phyloP scores from a whole-genome alignment of 2,113 vertebrate species.

The Pachypanchax playfairii region DNA sequence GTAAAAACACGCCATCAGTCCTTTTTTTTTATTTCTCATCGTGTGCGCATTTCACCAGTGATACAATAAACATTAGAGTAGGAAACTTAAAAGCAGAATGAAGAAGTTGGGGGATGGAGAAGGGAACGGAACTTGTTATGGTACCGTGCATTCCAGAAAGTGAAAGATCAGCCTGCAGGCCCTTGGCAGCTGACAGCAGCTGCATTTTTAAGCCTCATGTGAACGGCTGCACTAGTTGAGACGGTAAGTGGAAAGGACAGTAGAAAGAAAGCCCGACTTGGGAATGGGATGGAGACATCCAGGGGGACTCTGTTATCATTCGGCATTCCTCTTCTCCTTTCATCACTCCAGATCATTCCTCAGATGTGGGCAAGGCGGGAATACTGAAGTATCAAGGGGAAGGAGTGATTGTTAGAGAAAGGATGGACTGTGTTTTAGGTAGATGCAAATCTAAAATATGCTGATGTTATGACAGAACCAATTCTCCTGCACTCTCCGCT shows the following conservation, averaged over 20 bases:
- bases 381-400: slow-evolving; percentile 29
- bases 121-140: slow-evolving; percentile 58
- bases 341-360: slow-evolving; percentile 61
- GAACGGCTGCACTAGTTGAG: slow-evolving; percentile 37
- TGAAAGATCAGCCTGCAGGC: slow-evolving; percentile 70
- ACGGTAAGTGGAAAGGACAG: slow-evolving; percentile 65
- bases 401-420: slow-evolving; percentile 15
- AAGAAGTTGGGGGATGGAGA: slow-evolving; percentile 24
- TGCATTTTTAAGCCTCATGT: slow-evolving; percentile 52
- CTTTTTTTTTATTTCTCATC: neutral
- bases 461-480: slow-evolving; percentile 33
- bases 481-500: slow-evolving; percentile 3
- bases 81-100: slow-evolving; percentile 25
- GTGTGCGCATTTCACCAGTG: slow-evolving; percentile 13
- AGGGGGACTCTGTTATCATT: slow-evolving; percentile 70
- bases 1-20: slow-evolving; percentile 11
- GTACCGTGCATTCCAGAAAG: slow-evolving; percentile 59
- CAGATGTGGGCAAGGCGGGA: slow-evolving; percentile 43
- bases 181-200: slow-evolving; percentile 68
- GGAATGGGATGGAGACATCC: slow-evolving; percentile 57
- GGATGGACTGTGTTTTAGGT: slow-evolving; percentile 17
- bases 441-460: slow-evolving; percentile 19
- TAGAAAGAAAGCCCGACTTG: slow-evolving; percentile 49
- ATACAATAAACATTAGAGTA: neutral
- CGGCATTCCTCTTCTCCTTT: slow-evolving; percentile 64